Base-by-base conservation (phyloP, 1,140 invertebrate species). In the Drosophila orena region DNA sequence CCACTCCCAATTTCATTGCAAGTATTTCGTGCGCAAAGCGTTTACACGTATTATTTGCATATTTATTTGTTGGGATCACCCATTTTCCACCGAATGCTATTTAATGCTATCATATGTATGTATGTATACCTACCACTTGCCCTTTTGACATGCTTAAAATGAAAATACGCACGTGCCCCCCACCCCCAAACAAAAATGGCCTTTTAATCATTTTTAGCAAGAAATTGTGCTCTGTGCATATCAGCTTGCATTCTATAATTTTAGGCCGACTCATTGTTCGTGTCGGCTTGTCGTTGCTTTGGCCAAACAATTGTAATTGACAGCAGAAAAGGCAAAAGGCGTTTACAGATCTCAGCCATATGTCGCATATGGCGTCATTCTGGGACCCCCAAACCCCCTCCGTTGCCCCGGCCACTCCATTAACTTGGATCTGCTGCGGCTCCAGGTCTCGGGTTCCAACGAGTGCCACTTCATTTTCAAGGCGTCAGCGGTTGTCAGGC, bases 281-380 rank as follows among this genome's bases (percentile, higher is more conserved):
- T 46, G 44, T 52, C 50, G 50, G 61, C 38, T 49, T 56, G 40
- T 40, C 76, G 44, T 64, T 68, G 50, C 57, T 24, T 64, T 57
- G 44, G 61, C 44, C 58, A 47, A 71, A 66, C 62, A 74, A 62
- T 65, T 64, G 74, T 62, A 81, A 77, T 70, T 74, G 59, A 20
- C 55, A 46, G 43, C 43, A 55, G 22, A 64, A 71, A 57, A 54
- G 42, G 54, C 57, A 68, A 79, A 68, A 79, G 68, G 46, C 70
- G 53, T 66, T 65, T 53, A 52, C 52, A 43, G 44, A 56, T 72
- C 46, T 64, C 46, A 34, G 43, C 49, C 77, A 80, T 77, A 80
- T 85, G 81, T 74, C 57, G 65, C 71, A 70, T 54, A 84, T 83
- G 78, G 79, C 79, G 71, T 73, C 56, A 53, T 72, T 46, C 22